A percentile compares a stretch with the other conserved stretches of the same genome.
Evolutionary conservation across 2,797 vertebrate species (phyloP).

Genomic region (Propithecus perrieri): DNA sequence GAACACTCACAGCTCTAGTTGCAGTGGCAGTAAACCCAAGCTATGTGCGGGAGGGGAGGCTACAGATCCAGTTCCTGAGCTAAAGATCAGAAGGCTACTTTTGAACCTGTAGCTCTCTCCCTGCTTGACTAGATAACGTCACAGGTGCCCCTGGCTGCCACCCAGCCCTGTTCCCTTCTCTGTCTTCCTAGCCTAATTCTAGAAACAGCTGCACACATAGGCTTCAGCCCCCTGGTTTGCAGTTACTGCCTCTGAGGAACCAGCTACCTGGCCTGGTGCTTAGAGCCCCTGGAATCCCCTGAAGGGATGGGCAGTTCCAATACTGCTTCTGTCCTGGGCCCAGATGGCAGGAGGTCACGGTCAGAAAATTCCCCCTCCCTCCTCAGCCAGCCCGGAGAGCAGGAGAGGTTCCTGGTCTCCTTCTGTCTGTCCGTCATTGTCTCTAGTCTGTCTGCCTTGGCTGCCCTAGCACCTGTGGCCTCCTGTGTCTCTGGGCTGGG

Average conservation of each 20-base stretch:
- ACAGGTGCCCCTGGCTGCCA: background rate
- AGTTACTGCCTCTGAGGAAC: slow-evolving; percentile 34
- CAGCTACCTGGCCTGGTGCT: background rate
- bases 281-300: background rate
- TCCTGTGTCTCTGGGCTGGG: slow-evolving; percentile 61
- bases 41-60: background rate
- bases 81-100: slow-evolving; percentile 21
- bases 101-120: background rate
- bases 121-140: background rate
- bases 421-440: slow-evolving; percentile 63
- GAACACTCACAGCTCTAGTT: background rate
- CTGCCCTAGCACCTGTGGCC: slow-evolving; percentile 65
- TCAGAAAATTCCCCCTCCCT: background rate
- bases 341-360: background rate
- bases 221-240: background rate
- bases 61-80: background rate
- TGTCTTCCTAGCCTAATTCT: background rate
- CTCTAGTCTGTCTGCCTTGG: slow-evolving; percentile 63
- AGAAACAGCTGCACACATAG: background rate
- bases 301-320: background rate
- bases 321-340: background rate
- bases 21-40: background rate
- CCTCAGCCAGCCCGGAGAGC: background rate
- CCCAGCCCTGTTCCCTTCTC: background rate
- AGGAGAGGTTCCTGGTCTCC: slow-evolving; percentile 49